A percentile compares a stretch with the other conserved stretches of the same genome.
Conservation (phyloP, 2,113 vertebrate genomes). For the Leiothrix lutea region DNA sequence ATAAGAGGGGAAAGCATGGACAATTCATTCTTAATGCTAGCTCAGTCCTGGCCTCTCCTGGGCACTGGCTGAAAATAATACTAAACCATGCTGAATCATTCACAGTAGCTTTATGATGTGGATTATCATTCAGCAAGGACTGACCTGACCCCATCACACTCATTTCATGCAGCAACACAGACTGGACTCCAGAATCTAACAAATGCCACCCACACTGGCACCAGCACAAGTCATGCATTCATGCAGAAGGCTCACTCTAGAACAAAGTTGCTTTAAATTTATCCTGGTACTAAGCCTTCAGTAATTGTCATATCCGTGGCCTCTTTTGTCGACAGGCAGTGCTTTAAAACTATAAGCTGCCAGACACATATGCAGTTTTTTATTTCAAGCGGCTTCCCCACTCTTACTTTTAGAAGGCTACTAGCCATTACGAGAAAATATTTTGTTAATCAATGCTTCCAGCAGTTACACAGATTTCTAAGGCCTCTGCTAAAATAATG, state of each 20-base stretch:
- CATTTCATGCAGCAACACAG: conserved; percentile 1
- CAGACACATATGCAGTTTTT: not conserved
- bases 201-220: not conserved
- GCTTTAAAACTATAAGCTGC: not conserved
- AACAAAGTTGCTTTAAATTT: conserved; percentile 17
- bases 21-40: conserved; percentile 36
- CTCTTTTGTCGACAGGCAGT: not conserved
- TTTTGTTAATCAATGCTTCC: conserved; percentile 70
- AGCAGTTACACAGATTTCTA: conserved; percentile 55
- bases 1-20: conserved; percentile 8
- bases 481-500: conserved; percentile 65
- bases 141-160: conserved; percentile 20
- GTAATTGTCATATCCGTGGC: not conserved
- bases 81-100: conserved; percentile 46
- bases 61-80: conserved; percentile 67
- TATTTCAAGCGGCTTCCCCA: not conserved
- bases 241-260: not conserved
- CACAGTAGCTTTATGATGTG: conserved; percentile 42
- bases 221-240: not conserved
- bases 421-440: conserved; percentile 2
- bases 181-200: not conserved
- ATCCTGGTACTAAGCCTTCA: not conserved
- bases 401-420: conserved; percentile 1
- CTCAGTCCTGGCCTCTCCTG: conserved; percentile 68
- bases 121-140: conserved; percentile 36